phyloP scores from a whole-genome alignment of 1,140 invertebrate species.

The Apis florea region DNA sequence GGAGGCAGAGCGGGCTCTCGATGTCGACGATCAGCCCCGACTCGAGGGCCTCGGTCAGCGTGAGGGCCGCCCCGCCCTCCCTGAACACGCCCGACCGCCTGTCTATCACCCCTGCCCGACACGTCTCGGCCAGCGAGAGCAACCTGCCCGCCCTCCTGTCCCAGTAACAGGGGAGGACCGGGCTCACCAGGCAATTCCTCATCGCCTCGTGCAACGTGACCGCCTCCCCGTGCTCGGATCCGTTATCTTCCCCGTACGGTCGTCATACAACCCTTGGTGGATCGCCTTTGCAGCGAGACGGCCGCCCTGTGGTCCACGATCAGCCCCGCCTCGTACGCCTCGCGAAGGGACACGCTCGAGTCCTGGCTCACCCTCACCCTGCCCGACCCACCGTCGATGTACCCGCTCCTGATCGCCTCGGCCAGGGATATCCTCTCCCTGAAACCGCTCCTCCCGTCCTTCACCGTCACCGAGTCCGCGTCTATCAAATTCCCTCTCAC shows the following conservation, averaged over 20 bases:
- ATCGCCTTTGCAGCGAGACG: conserved; percentile 92
- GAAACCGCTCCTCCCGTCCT: conserved; percentile 88
- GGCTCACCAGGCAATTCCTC: conserved; percentile 88
- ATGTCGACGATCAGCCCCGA: conserved; percentile 91
- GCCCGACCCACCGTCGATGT: conserved; percentile 88
- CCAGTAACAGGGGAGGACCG: conserved; percentile 89
- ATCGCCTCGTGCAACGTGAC: conserved; percentile 93
- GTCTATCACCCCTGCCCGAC: conserved; percentile 91
- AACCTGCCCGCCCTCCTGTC: conserved; percentile 86
- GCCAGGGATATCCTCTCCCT: conserved; percentile 88
- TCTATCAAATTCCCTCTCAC: conserved; percentile 89
- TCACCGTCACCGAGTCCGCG: conserved; percentile 90
- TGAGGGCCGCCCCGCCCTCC: conserved; percentile 84
- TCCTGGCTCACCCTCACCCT: conserved; percentile 81
- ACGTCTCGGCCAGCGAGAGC: conserved; percentile 88
- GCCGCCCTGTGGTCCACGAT: conserved; percentile 90
- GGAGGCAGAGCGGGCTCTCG: conserved; percentile 90
- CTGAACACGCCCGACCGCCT: conserved; percentile 88
- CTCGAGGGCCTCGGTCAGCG: conserved; percentile 87
- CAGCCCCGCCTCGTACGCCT: conserved; percentile 90
- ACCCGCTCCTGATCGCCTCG: conserved; percentile 87
- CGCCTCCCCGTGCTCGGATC: conserved; percentile 88
- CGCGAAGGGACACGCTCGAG: conserved; percentile 84
- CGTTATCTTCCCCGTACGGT: conserved; percentile 89
- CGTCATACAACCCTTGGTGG: conserved; percentile 92